Conservation (phyloP, 2,113 vertebrate species). For the Stictonetta naevosa region DNA sequence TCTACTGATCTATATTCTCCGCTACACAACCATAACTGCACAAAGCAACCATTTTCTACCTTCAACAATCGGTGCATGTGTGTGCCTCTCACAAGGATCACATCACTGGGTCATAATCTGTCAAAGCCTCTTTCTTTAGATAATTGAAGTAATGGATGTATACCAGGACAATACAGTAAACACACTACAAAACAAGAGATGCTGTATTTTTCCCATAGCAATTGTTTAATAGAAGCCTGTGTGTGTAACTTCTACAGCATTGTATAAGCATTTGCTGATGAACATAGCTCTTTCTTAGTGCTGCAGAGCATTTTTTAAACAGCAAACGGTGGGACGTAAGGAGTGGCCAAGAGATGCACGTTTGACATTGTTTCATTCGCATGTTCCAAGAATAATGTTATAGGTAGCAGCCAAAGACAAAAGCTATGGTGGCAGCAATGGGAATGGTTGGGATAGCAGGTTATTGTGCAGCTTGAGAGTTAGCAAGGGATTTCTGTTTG, state of each 20-base stretch:
- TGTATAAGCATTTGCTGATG: background rate
- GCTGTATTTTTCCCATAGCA: conserved; percentile 1
- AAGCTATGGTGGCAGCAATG: background rate
- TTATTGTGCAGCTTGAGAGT: background rate
- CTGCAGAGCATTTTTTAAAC: background rate
- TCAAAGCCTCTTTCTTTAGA: conserved; percentile 77
- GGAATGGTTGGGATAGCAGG: background rate
- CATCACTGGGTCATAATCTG: conserved; percentile 40
- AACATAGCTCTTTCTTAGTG: background rate
- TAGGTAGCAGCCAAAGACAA: background rate
- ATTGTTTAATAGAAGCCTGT: conserved; percentile 19
- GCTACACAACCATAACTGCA: background rate
- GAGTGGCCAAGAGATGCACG: background rate
- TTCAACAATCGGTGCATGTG: conserved; percentile 66
- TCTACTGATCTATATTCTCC: conserved; percentile 45
- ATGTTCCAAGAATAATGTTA: background rate
- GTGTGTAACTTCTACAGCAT: conserved; percentile 2
- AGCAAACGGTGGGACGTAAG: background rate
- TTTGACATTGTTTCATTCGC: background rate
- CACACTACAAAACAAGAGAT: conserved; percentile 68
- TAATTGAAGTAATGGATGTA: conserved; percentile 67
- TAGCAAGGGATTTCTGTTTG: background rate
- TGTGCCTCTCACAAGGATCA: conserved; percentile 67
- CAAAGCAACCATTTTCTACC: conserved; percentile 68
- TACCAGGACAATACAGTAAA: conserved; percentile 66